Conservation (phyloP, 1,140 invertebrate genomes). For the Penaeus indicus region DNA sequence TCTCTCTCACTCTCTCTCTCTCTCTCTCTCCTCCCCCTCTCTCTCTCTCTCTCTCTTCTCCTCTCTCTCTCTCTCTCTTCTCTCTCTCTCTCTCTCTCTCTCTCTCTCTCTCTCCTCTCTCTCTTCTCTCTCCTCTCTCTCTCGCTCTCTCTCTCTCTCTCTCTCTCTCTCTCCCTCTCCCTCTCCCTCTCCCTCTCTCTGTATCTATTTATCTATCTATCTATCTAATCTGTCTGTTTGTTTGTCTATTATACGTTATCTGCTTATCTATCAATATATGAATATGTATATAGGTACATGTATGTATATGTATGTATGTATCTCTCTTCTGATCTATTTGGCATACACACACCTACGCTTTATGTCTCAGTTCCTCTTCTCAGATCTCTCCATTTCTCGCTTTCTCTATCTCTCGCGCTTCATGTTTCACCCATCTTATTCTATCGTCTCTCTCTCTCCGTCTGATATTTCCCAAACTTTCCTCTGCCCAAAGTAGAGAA, state of each 20-base stretch:
- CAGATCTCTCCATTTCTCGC: no score
- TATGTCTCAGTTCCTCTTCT: not conserved
- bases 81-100: not conserved
- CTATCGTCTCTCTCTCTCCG: not conserved
- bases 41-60: not conserved
- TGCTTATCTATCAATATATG: slow-evolving; percentile 15
- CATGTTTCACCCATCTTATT: not conserved
- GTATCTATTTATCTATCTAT: not conserved
- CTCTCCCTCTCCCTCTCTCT: no score
- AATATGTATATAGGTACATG: not conserved
- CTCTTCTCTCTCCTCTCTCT: not conserved
- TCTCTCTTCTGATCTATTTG: not conserved
- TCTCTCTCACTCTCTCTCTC: not conserved
- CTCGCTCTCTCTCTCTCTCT: not conserved
- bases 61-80: slow-evolving; percentile 4
- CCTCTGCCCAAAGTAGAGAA: not conserved
- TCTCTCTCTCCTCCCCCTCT: not conserved
- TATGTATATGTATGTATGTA: not conserved
- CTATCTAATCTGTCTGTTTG: slow-evolving; percentile 6
- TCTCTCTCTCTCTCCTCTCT: slow-evolving; percentile 6
- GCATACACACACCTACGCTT: not conserved
- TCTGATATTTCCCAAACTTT: no score
- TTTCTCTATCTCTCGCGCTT: not conserved
- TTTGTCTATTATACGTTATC: not conserved
- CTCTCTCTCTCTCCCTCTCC: not conserved